These are phyloP conservation scores for Smutsia temminckii DNA, from an alignment of 2,797 vertebrate species.

Conservation along the genomic window DNA sequence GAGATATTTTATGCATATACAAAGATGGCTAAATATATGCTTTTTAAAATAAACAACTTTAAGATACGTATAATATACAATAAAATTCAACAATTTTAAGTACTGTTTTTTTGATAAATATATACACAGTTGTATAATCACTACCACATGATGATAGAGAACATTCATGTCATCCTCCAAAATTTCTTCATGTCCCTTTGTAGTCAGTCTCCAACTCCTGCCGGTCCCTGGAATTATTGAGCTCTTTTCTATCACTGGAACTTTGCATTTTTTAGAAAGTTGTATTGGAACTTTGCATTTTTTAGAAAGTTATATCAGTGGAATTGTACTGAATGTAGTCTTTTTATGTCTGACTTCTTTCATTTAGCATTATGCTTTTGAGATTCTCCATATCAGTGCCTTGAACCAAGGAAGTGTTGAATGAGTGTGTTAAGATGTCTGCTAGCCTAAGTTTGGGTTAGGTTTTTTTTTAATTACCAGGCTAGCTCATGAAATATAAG, in stretches of 20 bases:
- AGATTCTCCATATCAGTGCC: neutral
- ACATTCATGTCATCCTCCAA: neutral
- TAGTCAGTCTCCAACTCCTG: neutral
- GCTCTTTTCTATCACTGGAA: neutral
- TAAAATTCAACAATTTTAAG: slow-evolving; percentile 4
- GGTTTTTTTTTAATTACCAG: slow-evolving; percentile 22
- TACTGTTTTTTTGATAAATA: slow-evolving; percentile 30
- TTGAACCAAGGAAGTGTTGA: slow-evolving; percentile 43
- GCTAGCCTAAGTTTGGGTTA: slow-evolving; percentile 18
- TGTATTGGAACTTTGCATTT: neutral
- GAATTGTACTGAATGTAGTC: neutral
- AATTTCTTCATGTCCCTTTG: neutral
- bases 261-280: neutral
- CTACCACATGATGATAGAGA: neutral
- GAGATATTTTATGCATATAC: neutral
- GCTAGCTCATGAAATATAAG: neutral
- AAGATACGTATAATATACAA: neutral
- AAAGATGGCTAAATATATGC: neutral
- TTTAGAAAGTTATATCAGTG: neutral
- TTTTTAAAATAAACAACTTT: slow-evolving; percentile 29
- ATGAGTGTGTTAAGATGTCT: slow-evolving; percentile 39
- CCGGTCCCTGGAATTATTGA: neutral
- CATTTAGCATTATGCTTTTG: neutral
- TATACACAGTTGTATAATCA: neutral
- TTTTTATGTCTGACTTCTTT: slow-evolving; percentile 41